These are phyloP conservation scores for Formica aserva DNA, from an alignment of 2,888 invertebrate genomes.

Conservation along the genomic window DNA sequence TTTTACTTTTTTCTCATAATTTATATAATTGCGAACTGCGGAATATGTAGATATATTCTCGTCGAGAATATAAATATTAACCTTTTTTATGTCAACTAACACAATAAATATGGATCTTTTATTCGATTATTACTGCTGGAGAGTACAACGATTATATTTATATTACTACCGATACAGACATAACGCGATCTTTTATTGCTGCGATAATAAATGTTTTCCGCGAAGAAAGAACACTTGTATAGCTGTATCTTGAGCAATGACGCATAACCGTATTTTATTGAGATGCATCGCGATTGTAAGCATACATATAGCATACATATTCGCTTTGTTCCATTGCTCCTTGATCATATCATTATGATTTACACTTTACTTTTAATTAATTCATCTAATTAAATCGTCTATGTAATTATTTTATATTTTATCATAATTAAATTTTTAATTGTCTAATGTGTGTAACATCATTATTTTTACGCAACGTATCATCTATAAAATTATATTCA, in stretches of 20 bases:
- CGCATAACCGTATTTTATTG: constrained; percentile 43
- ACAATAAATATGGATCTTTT: constrained; percentile 37
- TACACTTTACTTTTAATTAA: not conserved
- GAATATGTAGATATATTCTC: not conserved
- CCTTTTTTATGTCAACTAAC: not conserved
- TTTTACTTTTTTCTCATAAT: not conserved
- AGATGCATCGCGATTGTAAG: constrained; percentile 18
- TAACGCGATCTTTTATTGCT: constrained; percentile 44
- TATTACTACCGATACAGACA: constrained; percentile 31
- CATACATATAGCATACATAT: not conserved
- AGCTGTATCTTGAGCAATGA: constrained; percentile 40
- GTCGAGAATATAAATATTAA: constrained; percentile 3
- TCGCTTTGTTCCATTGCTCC: not conserved
- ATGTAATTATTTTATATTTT: constrained; percentile 1
- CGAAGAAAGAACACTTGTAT: constrained; percentile 29
- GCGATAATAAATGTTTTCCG: constrained; percentile 50
- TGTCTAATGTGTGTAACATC: not conserved
- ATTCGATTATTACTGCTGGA: constrained; percentile 39
- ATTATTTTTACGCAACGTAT: not conserved
- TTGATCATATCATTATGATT: not conserved
- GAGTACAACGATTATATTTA: constrained; percentile 31
- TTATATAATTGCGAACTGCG: not conserved
- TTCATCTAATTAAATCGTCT: not conserved
- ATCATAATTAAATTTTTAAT: not conserved
- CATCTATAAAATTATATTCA: not conserved